Evolutionary conservation across 2,888 invertebrate genomes (phyloP).

Genomic region (Drosophila rellima): DNA sequence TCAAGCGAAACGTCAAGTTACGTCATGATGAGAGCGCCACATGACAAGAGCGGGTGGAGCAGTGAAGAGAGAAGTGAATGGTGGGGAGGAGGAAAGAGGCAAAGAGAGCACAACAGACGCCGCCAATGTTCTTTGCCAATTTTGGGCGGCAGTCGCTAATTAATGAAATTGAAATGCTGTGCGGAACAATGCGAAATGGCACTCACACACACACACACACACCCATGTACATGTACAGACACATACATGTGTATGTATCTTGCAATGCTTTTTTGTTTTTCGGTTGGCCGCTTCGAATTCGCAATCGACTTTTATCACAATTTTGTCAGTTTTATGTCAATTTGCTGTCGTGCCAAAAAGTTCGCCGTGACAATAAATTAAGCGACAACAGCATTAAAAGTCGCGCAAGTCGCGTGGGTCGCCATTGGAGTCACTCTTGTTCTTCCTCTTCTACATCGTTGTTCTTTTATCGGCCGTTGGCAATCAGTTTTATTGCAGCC

Average conservation of each 20-base stretch:
- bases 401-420: constrained; percentile 42
- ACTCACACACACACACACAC: constrained; percentile 21
- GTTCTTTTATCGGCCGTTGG: constrained; percentile 40
- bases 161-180: constrained; percentile 67
- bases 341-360: constrained; percentile 56
- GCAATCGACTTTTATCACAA: constrained; percentile 50
- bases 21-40: constrained; percentile 55
- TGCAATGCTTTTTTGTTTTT: constrained; percentile 19
- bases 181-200: constrained; percentile 54
- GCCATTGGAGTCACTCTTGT: constrained; percentile 34
- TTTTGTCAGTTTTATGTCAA: constrained; percentile 59
- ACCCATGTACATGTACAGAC: neutral
- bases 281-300: constrained; percentile 24
- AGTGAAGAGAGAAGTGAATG: neutral
- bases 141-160: constrained; percentile 59
- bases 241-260: constrained; percentile 9
- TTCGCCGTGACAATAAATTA: constrained; percentile 54
- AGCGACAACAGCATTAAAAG: constrained; percentile 48
- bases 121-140: constrained; percentile 60
- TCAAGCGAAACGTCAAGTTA: constrained; percentile 61
- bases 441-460: constrained; percentile 2
- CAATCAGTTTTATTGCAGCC: constrained; percentile 57
- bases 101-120: constrained; percentile 10
- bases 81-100: neutral
- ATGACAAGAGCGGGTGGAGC: constrained; percentile 6